Conservation (phyloP, 2,113 vertebrate species). For the Channa argus region DNA sequence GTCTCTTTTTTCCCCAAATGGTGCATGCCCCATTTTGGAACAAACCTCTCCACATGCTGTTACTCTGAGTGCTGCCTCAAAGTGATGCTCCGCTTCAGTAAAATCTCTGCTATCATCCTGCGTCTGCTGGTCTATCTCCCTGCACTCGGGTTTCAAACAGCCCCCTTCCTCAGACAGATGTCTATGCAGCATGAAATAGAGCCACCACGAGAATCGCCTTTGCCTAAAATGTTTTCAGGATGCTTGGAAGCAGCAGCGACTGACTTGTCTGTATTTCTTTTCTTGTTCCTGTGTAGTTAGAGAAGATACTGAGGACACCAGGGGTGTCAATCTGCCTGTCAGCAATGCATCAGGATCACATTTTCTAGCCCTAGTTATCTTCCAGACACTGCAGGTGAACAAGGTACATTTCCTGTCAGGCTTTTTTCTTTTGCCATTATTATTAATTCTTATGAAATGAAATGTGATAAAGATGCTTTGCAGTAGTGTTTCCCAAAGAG, state of each 20-base stretch:
- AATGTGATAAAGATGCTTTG: constrained; percentile 51
- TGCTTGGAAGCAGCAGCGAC: not conserved
- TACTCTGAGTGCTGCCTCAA: constrained; percentile 30
- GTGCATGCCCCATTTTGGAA: constrained; percentile 51
- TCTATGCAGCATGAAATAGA: constrained; percentile 56
- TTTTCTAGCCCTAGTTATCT: constrained; percentile 57
- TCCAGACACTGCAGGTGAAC: constrained; percentile 52
- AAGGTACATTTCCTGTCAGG: constrained; percentile 33
- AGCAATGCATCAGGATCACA: constrained; percentile 50
- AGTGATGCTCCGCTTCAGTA: constrained; percentile 41
- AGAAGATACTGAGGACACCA: constrained; percentile 40
- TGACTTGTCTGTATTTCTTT: constrained; percentile 42
- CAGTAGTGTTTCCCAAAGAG: constrained; percentile 46
- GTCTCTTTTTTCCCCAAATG: constrained; percentile 25
- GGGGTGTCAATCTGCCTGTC: constrained; percentile 55
- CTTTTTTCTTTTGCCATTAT: constrained; percentile 7
- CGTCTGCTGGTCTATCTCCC: constrained; percentile 26
- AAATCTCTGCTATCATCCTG: constrained; percentile 41
- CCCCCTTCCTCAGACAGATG: constrained; percentile 25
- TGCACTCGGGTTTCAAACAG: constrained; percentile 50
- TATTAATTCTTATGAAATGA: constrained; percentile 48
- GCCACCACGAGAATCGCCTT: constrained; percentile 51
- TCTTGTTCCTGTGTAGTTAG: constrained; percentile 42
- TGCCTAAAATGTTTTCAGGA: constrained; percentile 47
- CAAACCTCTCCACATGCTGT: constrained; percentile 23